Evolutionary conservation across 2,888 invertebrate genomes (phyloP), one percentile per base, ranked within the genome.

Genomic region (Eugnorisma glareosa): DNA sequence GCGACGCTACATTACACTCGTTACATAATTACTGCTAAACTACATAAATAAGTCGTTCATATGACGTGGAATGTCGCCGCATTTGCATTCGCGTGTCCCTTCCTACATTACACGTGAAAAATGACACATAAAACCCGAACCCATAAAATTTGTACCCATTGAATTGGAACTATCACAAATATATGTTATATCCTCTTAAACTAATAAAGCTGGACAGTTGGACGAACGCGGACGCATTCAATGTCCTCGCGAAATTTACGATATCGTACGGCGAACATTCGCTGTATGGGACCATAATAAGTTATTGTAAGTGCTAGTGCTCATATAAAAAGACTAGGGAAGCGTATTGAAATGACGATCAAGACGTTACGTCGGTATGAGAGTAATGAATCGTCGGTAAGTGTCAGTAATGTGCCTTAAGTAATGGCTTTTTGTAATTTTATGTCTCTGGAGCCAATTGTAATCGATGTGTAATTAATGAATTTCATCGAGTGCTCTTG

Each of bases 161-260:
- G 88, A 89, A 90, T 90, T 87, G 82, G 77, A 88, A 83, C 87
- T 84, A 84, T 86, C 85, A 85, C 84, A 86, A 89, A 89, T 88
- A 86, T 85, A 87, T 86, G 86, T 84, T 83, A 84, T 87, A 90
- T 87, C 88, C 82, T 85, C 86, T 85, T 82, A 82, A 86, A 85
- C 89, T 83, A 89, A 90, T 92, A 92, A 91, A 91, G 84, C 75
- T 73, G 81, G 85, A 84, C 86, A 85, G 87, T 87, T 83, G 71
- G 88, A 88, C 87, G 83, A 84, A 89, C 86, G 88, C 85, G 84
- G 84, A 85, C 84, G 88, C 87, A 89, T 91, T 90, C 90, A 92
- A 90, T 85, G 91, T 89, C 89, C 87, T 77, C 77, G 75, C 77
- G 75, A 79, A 87, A 91, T 92, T 92, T 92, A 93, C 89, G 91